Evolutionary conservation across 2,888 invertebrate species (phyloP).

Genomic region (Heteromyza rotundicornis): DNA sequence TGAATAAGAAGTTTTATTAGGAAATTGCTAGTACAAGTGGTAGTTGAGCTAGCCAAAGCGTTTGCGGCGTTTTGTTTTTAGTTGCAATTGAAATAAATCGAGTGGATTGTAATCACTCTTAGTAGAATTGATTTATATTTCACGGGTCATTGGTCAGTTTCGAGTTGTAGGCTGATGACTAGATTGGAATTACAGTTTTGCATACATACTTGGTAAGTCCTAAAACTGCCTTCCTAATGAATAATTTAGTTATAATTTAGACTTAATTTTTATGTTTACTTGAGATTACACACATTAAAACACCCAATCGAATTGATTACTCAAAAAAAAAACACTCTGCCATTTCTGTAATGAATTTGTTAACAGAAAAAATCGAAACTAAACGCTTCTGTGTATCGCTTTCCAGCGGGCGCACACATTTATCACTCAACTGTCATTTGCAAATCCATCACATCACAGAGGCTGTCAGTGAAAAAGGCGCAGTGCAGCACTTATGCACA

Average conservation of each 20-base stretch:
- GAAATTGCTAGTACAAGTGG: constrained; percentile 5
- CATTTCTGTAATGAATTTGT: constrained; percentile 2
- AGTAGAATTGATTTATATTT: not conserved
- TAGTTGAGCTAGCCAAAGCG: not conserved
- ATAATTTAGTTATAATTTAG: too few species aligned
- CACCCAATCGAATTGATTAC: too few species aligned
- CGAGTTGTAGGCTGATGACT: too few species aligned
- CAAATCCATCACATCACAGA: constrained; percentile 4
- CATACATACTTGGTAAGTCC: too few species aligned
- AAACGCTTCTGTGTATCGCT: not conserved
- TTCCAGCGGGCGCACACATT: not conserved
- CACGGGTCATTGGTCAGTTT: too few species aligned
- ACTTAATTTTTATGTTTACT: too few species aligned
- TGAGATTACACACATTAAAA: too few species aligned
- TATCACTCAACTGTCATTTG: constrained; percentile 5
- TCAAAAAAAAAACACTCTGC: not conserved
- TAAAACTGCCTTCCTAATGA: too few species aligned
- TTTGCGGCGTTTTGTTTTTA: not conserved
- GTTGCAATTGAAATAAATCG: constrained; percentile 1
- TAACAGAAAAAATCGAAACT: not conserved
- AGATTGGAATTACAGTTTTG: too few species aligned
- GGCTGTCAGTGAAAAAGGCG: not conserved
- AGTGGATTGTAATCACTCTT: not conserved
- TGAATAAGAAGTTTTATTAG: not conserved
- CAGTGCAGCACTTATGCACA: not conserved